Evolutionary conservation across 2,797 vertebrate genomes (phyloP).

Genomic region (Rallus crepitans): DNA sequence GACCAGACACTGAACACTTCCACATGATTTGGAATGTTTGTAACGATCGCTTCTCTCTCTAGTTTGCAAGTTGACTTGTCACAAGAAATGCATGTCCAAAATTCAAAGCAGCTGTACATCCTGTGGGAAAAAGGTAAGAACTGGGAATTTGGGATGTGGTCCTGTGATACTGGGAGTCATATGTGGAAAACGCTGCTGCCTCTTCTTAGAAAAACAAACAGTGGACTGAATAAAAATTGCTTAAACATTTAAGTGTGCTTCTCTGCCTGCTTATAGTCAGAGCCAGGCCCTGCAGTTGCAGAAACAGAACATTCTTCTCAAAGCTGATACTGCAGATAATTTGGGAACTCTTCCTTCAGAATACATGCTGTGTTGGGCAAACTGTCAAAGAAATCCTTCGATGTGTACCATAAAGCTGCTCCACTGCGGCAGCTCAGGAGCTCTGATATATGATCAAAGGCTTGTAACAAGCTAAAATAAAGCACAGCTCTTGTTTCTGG

Average conservation of each 20-base stretch:
- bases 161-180: neutral
- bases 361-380: neutral
- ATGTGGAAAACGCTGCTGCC: neutral
- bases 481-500: neutral
- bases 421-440: neutral
- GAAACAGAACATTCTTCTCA: neutral
- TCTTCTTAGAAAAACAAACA: neutral
- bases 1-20: neutral
- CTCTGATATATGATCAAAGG: neutral
- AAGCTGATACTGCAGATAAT: neutral
- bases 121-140: conserved; percentile 87
- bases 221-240: neutral
- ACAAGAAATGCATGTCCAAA: conserved; percentile 95
- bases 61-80: conserved; percentile 98
- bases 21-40: neutral
- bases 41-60: neutral
- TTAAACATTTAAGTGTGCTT: neutral
- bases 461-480: neutral
- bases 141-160: accelerated
- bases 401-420: neutral
- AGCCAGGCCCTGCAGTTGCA: neutral
- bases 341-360: neutral
- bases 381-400: neutral
- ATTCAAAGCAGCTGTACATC: conserved; percentile 88
- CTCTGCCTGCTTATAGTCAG: neutral